Percentiles rank a stretch among this genome's conserved stretches.
Conservation (phyloP, 2,888 invertebrate species). For the Clusia tigrina region DNA sequence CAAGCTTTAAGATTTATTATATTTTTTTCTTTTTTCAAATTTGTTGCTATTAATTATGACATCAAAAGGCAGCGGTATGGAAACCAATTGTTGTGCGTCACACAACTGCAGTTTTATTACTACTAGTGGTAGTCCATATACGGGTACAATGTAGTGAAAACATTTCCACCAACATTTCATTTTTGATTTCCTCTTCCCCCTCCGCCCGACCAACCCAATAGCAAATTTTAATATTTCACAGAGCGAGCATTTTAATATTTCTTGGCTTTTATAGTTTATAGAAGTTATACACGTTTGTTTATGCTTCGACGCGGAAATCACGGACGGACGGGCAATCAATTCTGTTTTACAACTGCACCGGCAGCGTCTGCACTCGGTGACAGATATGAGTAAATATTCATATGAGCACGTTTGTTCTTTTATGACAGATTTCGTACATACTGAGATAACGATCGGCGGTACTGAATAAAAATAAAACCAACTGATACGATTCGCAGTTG, state of each 20-base stretch:
- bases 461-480: conserved; percentile 3
- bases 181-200: not conserved
- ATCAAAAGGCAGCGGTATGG: conserved; percentile 36
- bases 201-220: not conserved
- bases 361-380: not conserved
- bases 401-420: conserved; percentile 13
- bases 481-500: too few species aligned
- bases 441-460: conserved; percentile 10
- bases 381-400: not conserved
- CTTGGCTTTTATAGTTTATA: conserved; percentile 13
- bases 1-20: not conserved
- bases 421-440: conserved; percentile 14
- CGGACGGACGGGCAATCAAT: conserved; percentile 3
- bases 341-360: not conserved
- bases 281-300: conserved; percentile 33
- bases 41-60: conserved; percentile 31
- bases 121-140: too few species aligned
- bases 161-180: not conserved
- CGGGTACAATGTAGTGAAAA: not conserved
- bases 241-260: not conserved
- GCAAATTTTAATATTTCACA: not conserved
- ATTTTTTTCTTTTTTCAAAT: too few species aligned
- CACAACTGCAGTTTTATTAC: conserved; percentile 18
- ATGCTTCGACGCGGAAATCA: conserved; percentile 37
- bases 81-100: conserved; percentile 37